Conservation (phyloP, 2,797 vertebrate species). For the Philypnodon macrostomus region DNA sequence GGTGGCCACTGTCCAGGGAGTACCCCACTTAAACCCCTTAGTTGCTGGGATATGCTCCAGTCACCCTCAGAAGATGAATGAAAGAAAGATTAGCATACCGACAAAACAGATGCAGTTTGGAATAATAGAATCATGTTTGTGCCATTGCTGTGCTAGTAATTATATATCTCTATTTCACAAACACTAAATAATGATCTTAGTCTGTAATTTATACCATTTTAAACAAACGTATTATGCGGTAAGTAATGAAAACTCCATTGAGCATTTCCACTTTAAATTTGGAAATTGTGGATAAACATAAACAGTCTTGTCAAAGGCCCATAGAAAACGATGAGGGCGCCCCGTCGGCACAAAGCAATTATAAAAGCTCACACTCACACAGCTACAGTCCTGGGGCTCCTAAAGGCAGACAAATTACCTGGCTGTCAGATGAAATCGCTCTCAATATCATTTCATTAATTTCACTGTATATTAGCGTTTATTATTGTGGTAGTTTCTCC, state of each 20-base stretch:
- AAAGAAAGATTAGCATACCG: too few relatives aligned
- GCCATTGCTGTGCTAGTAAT: background rate
- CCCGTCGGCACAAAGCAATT: constrained; percentile 68
- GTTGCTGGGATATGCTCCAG: too few relatives aligned
- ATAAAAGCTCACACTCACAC: constrained; percentile 35
- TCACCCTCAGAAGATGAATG: too few relatives aligned
- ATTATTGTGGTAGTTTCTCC: constrained; percentile 61
- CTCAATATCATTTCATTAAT: constrained; percentile 89
- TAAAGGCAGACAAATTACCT: constrained; percentile 87
- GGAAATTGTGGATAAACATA: constrained; percentile 29
- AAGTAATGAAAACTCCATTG: constrained; percentile 5
- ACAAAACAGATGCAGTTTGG: too few relatives aligned
- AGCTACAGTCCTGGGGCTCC: constrained; percentile 61
- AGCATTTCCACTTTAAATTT: constrained; percentile 15
- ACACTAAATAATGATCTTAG: too few relatives aligned
- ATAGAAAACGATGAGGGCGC: constrained; percentile 25
- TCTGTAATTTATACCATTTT: background rate
- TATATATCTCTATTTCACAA: background rate
- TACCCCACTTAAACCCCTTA: too few relatives aligned
- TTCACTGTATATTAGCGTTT: constrained; percentile 73
- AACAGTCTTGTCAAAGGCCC: constrained; percentile 35
- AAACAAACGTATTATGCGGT: background rate
- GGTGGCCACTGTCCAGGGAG: too few relatives aligned
- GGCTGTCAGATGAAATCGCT: constrained; percentile 88
- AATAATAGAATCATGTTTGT: too few relatives aligned